Evolutionary conservation across 2,113 vertebrate genomes (phyloP).

Genomic region (Saguinus imperator): DNA sequence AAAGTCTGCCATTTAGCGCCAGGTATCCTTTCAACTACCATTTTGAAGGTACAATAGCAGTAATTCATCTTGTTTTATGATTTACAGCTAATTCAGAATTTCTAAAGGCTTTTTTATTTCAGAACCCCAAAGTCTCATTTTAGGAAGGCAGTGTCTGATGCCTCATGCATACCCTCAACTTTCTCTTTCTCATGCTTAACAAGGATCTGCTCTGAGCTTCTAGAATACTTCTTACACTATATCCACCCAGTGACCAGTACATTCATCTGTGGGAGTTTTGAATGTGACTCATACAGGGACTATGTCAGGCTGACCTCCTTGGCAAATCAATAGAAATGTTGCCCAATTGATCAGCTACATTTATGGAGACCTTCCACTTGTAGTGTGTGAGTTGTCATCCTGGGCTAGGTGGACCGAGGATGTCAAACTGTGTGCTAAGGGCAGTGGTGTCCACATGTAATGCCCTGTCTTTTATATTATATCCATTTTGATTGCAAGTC

Average conservation of each 20-base stretch:
- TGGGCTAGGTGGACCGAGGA: too few species aligned
- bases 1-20: not conserved
- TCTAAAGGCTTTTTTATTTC: conserved; percentile 31
- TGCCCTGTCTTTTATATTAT: not conserved
- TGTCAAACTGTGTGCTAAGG: not conserved
- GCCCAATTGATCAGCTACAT: not conserved
- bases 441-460: rapidly evolving
- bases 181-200: not conserved
- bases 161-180: not conserved
- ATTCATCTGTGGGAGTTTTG: not conserved
- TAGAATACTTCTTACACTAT: not conserved
- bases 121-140: not conserved
- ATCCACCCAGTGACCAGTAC: not conserved
- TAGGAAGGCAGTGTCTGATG: not conserved
- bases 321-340: not conserved
- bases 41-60: conserved; percentile 25
- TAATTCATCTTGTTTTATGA: conserved; percentile 31
- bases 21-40: conserved; percentile 29
- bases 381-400: not conserved
- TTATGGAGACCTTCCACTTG: not conserved
- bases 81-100: conserved; percentile 26
- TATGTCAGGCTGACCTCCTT: not conserved
- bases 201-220: not conserved
- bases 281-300: not conserved
- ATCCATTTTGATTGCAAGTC: not conserved